Evolutionary conservation across 2,888 invertebrate genomes (phyloP), one percentile per base, ranked within the genome.

Genomic region (Drosophila cyrtoloma): DNA sequence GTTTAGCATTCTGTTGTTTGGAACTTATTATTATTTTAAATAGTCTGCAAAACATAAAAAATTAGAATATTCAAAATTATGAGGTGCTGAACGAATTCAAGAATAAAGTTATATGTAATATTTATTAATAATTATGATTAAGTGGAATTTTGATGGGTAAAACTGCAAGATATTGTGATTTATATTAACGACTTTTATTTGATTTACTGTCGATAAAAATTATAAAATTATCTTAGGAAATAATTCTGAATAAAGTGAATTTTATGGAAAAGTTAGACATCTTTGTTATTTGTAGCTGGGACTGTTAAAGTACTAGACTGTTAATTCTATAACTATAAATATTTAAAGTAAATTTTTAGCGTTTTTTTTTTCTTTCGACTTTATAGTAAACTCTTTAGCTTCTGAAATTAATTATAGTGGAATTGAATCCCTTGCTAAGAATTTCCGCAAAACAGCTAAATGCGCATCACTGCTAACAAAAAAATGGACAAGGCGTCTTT

Each of bases 401-500:
- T 51, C 9, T n/a, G 30, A n/a, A 52, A 30, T 30, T 52, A 1
- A 52, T 19, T 19, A 28, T 3, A 6, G n/a, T 51, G 28, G 9
- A 47, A 26, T 26, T 47, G 16, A 26, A 2, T 26, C 4, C 3
- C 12, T 70, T 32, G 76, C 76, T n/a, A 19, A 22, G 47, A 14
- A 14, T 22, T 47, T 47, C 7, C 22, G 7, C 10, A 67, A 66
- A 69, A 10, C 0, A 28, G 61, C 71, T 37, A 74, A 63, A 16
- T 56, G 61, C 42, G 35, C 85, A 78, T 50, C 90, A 62, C 78
- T 87, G 39, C 0, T 35, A 62, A 52, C 10, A 44, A 53, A 53
- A 83, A 73, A 82, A 74, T 77, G 55, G 50, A 37, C 61, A 70
- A 63, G 32, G 50, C 52, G 44, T 55, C 67, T 71, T 39, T 55